Evolutionary conservation across 2,113 vertebrate genomes (phyloP).

Genomic region (Pangasianodon hypophthalmus): DNA sequence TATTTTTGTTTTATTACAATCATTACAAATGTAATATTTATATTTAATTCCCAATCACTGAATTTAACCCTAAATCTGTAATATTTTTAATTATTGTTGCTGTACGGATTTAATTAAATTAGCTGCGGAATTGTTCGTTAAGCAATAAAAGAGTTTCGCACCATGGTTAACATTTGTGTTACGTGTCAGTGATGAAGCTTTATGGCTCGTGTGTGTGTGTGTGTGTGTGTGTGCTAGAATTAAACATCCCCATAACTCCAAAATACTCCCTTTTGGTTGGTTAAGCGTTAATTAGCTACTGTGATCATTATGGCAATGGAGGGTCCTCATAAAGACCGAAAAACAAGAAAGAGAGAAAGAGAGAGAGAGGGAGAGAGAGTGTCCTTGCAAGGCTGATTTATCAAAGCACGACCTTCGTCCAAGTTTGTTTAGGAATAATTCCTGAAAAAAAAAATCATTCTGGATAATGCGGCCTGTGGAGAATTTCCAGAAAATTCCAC

Average conservation of each 20-base stretch:
- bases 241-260: not conserved
- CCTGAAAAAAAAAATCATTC: not conserved
- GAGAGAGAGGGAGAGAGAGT: not conserved
- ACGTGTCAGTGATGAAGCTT: not conserved
- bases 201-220: not conserved
- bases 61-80: too few species aligned
- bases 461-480: not conserved
- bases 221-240: not conserved
- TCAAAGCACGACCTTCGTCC: slow-evolving; percentile 16
- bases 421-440: slow-evolving; percentile 11
- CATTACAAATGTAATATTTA: not conserved
- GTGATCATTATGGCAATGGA: not conserved
- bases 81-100: too few species aligned
- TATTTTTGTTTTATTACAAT: not conserved
- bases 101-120: too few species aligned
- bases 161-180: not conserved
- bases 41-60: not conserved
- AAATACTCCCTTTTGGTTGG: not conserved
- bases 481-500: not conserved
- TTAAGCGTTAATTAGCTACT: not conserved
- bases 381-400: slow-evolving; percentile 18
- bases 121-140: not conserved
- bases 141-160: not conserved
- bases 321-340: not conserved
- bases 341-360: not conserved